phyloP scores from a whole-genome alignment of 2,888 invertebrate species.

The Syrista parreyssii region DNA sequence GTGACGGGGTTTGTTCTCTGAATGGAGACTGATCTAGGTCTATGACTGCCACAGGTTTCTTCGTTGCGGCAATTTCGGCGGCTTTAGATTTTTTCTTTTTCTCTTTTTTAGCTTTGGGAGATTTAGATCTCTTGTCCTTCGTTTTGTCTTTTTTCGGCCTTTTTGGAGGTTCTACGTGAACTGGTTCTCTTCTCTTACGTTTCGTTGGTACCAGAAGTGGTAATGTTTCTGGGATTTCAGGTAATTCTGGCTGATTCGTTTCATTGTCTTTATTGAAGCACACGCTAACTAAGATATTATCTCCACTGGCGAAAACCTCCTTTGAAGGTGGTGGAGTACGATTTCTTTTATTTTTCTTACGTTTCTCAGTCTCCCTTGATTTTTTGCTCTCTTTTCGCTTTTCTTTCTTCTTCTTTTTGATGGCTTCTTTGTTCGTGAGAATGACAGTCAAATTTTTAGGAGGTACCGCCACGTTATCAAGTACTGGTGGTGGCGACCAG shows the following conservation, averaged over 20 bases:
- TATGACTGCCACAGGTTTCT: conserved; percentile 86
- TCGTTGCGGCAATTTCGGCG: conserved; percentile 68
- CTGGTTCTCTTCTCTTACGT: conserved; percentile 64
- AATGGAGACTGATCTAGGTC: conserved; percentile 88
- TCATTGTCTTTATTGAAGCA: conserved; percentile 80
- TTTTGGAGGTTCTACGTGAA: conserved; percentile 54
- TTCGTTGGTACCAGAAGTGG: conserved; percentile 60
- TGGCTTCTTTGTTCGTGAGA: conserved; percentile 70
- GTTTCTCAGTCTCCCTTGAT: conserved; percentile 52
- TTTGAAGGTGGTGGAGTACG: conserved; percentile 79
- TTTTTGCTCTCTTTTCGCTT: conserved; percentile 67
- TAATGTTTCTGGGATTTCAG: conserved; percentile 51
- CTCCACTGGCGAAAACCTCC: conserved; percentile 92
- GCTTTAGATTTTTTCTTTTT: conserved; percentile 64
- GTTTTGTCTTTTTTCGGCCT: conserved; percentile 63
- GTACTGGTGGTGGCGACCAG: conserved; percentile 74
- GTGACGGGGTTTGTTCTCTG: conserved; percentile 84
- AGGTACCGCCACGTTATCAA: conserved; percentile 63
- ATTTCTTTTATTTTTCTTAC: conserved; percentile 64
- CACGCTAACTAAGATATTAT: conserved; percentile 92
- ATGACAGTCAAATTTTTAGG: conserved; percentile 72
- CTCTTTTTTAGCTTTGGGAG: conserved; percentile 59
- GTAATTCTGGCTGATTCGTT: conserved; percentile 46
- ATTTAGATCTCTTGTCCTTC: conserved; percentile 58
- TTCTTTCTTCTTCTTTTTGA: conserved; percentile 68